phyloP scores from a whole-genome alignment of 2,797 vertebrate species.

The Micromesistius poutassou region DNA sequence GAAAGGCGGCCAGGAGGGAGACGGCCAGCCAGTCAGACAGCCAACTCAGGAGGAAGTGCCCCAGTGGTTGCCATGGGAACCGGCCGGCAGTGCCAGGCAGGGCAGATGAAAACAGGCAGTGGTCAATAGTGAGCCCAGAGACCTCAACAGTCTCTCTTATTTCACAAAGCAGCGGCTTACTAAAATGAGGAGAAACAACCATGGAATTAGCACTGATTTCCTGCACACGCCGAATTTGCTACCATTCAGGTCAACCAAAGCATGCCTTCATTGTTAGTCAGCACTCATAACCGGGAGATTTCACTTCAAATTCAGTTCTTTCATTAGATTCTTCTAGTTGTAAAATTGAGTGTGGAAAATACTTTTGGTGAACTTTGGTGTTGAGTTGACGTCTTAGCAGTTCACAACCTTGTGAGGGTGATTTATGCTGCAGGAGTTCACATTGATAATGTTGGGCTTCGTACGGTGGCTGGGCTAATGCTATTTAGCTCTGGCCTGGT shows the following conservation, averaged over 20 bases:
- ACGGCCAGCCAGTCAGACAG: constrained; percentile 27
- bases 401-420: too few relatives aligned
- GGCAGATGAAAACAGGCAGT: constrained; percentile 29
- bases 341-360: too few relatives aligned
- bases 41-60: constrained; percentile 56
- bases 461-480: too few relatives aligned
- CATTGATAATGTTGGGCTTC: too few relatives aligned
- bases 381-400: too few relatives aligned
- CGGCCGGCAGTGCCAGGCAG: constrained; percentile 21
- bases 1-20: constrained; percentile 42
- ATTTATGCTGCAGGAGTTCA: too few relatives aligned
- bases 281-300: too few relatives aligned
- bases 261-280: background rate
- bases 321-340: too few relatives aligned
- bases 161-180: constrained; percentile 33
- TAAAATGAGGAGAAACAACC: constrained; percentile 9
- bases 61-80: constrained; percentile 62
- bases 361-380: too few relatives aligned
- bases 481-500: too few relatives aligned
- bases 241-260: constrained; percentile 2
- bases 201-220: background rate
- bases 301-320: too few relatives aligned
- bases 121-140: constrained; percentile 52
- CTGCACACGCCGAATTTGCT: background rate
- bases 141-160: constrained; percentile 32